These are phyloP conservation scores for Pomatorhinus ruficollis DNA, from an alignment of 2,113 vertebrate species.

Conservation along the genomic window DNA sequence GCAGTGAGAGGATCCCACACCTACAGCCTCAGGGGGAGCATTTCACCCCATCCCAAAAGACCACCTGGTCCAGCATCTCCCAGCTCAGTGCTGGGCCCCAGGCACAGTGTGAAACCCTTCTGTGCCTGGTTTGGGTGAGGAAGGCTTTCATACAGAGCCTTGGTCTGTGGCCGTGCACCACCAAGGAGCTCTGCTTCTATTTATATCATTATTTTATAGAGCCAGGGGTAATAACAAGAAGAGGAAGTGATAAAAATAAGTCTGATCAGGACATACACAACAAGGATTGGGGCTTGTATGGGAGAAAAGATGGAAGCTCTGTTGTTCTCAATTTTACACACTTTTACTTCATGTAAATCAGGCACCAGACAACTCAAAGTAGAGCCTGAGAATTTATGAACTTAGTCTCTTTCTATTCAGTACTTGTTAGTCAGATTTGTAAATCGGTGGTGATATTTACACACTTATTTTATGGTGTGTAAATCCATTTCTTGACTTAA, in stretches of 20 bases:
- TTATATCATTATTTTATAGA: too few species aligned
- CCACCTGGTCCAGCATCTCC: too few species aligned
- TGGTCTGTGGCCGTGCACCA: too few species aligned
- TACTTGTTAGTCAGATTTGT: background rate
- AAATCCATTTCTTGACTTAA: background rate
- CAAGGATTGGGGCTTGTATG: background rate
- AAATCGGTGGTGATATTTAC: background rate
- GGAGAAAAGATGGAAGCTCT: background rate
- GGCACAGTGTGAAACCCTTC: background rate
- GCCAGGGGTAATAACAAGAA: background rate
- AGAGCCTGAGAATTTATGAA: background rate
- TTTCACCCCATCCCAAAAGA: background rate
- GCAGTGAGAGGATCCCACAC: background rate
- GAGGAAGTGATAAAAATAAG: background rate
- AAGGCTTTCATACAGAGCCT: too few species aligned
- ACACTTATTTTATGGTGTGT: background rate
- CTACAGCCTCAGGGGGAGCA: background rate
- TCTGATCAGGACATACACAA: background rate
- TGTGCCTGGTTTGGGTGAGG: background rate
- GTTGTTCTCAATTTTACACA: background rate
- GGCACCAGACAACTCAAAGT: background rate
- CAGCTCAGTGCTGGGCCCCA: background rate
- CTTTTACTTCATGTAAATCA: background rate
- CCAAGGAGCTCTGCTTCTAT: background rate
- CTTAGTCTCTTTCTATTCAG: background rate